Evolutionary conservation across 2,888 invertebrate species (phyloP).

Genomic region (Tachina lurida): DNA sequence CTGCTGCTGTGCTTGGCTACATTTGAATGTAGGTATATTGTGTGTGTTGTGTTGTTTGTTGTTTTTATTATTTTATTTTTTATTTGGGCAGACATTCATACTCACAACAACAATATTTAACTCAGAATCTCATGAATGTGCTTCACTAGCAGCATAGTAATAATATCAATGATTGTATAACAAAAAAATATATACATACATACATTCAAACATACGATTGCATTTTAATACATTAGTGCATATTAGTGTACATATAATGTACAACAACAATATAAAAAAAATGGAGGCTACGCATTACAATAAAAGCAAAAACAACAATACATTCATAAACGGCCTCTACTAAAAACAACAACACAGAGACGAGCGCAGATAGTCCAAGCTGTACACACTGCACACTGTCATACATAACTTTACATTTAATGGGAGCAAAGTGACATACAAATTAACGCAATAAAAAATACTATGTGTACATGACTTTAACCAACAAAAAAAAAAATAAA

Average conservation of each 20-base stretch:
- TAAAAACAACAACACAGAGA: constrained; percentile 35
- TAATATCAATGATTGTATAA: constrained; percentile 71
- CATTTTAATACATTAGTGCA: constrained; percentile 39
- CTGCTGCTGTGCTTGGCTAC: constrained; percentile 48
- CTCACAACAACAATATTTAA: constrained; percentile 21
- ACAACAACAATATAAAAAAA: constrained; percentile 45
- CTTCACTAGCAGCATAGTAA: constrained; percentile 55
- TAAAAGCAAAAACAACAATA: constrained; percentile 47
- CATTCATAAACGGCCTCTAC: constrained; percentile 62
- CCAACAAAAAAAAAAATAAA: constrained; percentile 8
- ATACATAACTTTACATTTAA: constrained; percentile 48
- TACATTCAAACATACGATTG: constrained; percentile 22
- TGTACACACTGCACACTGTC: constrained; percentile 17
- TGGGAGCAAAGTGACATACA: constrained; percentile 63
- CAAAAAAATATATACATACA: constrained; percentile 26
- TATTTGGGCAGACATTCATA: constrained; percentile 27
- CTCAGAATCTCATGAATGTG: constrained; percentile 34
- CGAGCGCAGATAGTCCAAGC: not conserved
- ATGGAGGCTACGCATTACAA: constrained; percentile 71
- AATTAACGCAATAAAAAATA: constrained; percentile 36
- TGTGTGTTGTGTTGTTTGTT: not conserved
- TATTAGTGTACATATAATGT: constrained; percentile 10
- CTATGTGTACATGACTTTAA: constrained; percentile 11
- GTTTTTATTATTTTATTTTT: constrained; percentile 13
- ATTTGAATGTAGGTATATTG: constrained; percentile 36